phyloP scores from a whole-genome alignment of 92 coral and sea anemone species.

The Phymanthus crucifer region DNA sequence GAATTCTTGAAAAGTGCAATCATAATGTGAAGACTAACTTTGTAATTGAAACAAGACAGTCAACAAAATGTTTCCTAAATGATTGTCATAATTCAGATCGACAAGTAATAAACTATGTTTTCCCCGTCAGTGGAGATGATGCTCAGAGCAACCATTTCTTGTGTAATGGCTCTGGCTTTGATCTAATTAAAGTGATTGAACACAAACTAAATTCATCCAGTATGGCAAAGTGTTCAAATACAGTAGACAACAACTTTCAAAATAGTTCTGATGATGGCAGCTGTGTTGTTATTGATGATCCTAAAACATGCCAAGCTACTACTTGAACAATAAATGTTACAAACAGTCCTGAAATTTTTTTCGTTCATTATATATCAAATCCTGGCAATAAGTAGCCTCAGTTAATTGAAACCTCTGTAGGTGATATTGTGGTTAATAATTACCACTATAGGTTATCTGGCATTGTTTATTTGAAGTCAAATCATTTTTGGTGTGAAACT shows the following conservation, averaged over 20 bases:
- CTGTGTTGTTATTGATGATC: not conserved
- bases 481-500: slow-evolving; percentile 47
- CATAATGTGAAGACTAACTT: slow-evolving; percentile 10
- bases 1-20: slow-evolving; percentile 24
- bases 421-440: slow-evolving; percentile 3
- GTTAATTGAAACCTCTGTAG: not conserved
- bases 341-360: slow-evolving; percentile 20
- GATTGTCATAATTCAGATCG: slow-evolving; percentile 5
- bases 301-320: slow-evolving; percentile 18
- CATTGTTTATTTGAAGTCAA: slow-evolving; percentile 37
- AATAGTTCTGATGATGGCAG: not conserved
- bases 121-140: not conserved
- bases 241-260: not conserved
- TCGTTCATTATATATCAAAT: slow-evolving; percentile 4
- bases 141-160: slow-evolving; percentile 11
- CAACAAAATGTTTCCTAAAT: slow-evolving; percentile 15
- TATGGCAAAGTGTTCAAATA: slow-evolving; percentile 24
- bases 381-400: not conserved
- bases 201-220: slow-evolving; percentile 24
- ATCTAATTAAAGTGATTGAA: slow-evolving; percentile 28
- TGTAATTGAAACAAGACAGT: slow-evolving; percentile 20
- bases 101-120: not conserved
- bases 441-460: slow-evolving; percentile 39
- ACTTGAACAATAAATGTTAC: not conserved
- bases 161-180: slow-evolving; percentile 20